A percentile compares a stretch with the other conserved stretches of the same genome.
phyloP scores from a whole-genome alignment of 2,888 invertebrate genomes.

The Lasioglossum oenotherae region DNA sequence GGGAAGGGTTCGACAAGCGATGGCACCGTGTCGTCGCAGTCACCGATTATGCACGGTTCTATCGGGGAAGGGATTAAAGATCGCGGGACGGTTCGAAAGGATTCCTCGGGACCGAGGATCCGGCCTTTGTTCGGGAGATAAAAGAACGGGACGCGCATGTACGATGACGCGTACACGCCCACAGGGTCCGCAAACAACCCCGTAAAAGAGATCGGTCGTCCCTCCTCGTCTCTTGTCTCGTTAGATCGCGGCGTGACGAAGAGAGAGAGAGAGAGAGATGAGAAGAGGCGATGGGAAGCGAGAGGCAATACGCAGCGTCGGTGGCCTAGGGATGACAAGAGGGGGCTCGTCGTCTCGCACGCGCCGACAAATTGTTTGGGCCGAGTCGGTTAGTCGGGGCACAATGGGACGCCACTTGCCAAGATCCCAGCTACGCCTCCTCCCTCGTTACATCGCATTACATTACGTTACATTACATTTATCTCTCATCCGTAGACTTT shows the following conservation, averaged over 20 bases:
- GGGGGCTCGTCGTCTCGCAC: conserved; percentile 62
- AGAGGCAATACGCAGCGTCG: neutral
- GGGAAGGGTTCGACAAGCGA: neutral
- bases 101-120: conserved; percentile 5
- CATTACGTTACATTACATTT: conserved; percentile 84
- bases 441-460: conserved; percentile 83
- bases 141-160: conserved; percentile 48
- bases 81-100: conserved; percentile 1
- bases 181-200: conserved; percentile 64
- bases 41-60: neutral
- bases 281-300: neutral
- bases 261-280: neutral
- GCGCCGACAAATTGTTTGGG: conserved; percentile 84
- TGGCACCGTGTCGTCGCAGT: neutral
- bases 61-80: conserved; percentile 9
- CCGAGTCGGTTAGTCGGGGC: conserved; percentile 82
- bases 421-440: conserved; percentile 73
- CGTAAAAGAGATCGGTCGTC: conserved; percentile 52
- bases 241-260: neutral
- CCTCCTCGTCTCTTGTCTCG: neutral
- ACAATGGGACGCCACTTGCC: conserved; percentile 83
- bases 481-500: conserved; percentile 78
- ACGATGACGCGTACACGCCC: conserved; percentile 65
- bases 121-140: conserved; percentile 21
- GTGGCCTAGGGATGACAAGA: conserved; percentile 52